Base-by-base conservation (phyloP, 2,797 vertebrate species). In the Triplophysa bombifrons region DNA sequence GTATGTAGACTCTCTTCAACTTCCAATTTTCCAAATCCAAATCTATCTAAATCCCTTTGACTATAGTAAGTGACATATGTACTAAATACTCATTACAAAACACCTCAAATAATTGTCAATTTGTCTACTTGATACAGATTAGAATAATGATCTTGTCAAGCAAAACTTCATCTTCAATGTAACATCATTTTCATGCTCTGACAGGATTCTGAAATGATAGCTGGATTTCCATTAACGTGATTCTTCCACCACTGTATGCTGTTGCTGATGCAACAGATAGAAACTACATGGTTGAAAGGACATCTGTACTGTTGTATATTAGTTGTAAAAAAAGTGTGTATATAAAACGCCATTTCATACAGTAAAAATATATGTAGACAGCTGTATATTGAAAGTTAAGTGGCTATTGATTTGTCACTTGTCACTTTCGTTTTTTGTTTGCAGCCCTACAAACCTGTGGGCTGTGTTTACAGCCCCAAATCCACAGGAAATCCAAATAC, bases 401-500 rank as follows among this genome's bases (percentile, higher is more conserved):
- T 56, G 17, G 2, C 46, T 58, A 82, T 79, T 64, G 71, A 81
- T 77, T 72, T 81, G 61, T 51, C 46, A 64, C 27, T 74, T 53
- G 48, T 50, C 67, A 70, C n/a, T 20, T 38, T 61, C 56, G 41
- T 63, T 0, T 41, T 64, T 17, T 38, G 61, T 64, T 66, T 74
- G 70, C 44, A 74, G 74, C 51, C 71, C 41, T 68, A 53, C 69
- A 79, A 72, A 76, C 16, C 38, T 71, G 55, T 70, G 78, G 76
- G 73, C 82, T 84, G 68, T 88, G 87, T 88, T 85, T 86, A 86
- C 81, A 81, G 86, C 86, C 85, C 86, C 87, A 73, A 86, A 87
- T 89, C 88, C 86, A 55, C 81, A 71, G 50, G 67, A 86, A 85
- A 88, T 88, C 87, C 76, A 53, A 80, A 66, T 82, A 80, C 88